Evolutionary conservation across 23 tunicate genomes (phyloP), one percentile per base, ranked within the genome.

Genomic region (Halocynthia roretzi): DNA sequence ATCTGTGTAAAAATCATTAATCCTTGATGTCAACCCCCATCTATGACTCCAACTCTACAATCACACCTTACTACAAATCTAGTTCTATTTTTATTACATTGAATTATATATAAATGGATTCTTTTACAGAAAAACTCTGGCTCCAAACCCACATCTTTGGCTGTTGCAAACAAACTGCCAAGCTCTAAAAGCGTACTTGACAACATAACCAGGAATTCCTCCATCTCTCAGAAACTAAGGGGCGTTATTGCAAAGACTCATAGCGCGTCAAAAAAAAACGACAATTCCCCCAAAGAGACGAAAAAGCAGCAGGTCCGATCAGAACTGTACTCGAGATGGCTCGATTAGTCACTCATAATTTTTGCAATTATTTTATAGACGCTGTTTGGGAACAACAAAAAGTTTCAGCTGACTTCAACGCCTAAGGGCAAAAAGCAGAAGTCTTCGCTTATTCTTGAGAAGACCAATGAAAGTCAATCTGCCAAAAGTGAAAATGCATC

Each of bases 391-490:
- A 8, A 40, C 17, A 53, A 18, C 10, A 54, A 62, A 54, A 74
- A 74, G 31, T 74, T 54, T 74, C 78, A 56, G 17, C 78, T 74
- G 14, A 74, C 78, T 14, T 74, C 78, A 54, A 74, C 78, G 20
- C 78, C 78, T 22, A 74, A 74, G 56, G 78, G 78, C 56, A 74
- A 74, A 74, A 65, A 65, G 31, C 70, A 65, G 19, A 40, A 65
- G 2, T 15, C n/a, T 0, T 65, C 19, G 19, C 8, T 64, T 5
- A 71, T 74, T 11, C 20, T 15, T 17, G 54, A 70, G 5, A 54
- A 70, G 5, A 15, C 5, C 31, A 15, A 15, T 65, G 18, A 65
- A 65, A 11, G 31, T 9, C 75, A 70, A 50, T 70, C 56, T 48
- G 6, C 11, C 12, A 49, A 44, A 10, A 74, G 56, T 54, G 19